Base-by-base conservation (phyloP, 2,888 invertebrate species). In the Lasius platythorax region DNA sequence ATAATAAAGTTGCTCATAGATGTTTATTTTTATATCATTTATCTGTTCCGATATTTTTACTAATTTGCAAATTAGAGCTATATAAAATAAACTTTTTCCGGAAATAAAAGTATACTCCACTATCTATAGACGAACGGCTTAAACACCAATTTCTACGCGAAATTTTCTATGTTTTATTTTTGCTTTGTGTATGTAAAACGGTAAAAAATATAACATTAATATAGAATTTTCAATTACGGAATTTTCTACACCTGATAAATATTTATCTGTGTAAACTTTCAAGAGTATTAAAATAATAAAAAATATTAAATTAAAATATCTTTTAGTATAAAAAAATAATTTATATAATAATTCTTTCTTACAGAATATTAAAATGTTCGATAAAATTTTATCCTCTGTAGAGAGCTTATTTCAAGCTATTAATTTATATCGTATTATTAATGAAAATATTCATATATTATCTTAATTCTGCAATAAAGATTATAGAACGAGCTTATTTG, bases 131-230 rank as follows among this genome's bases (percentile, higher is more conserved):
- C 37, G n/a, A 30, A 43, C 12, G 50, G 58, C 15, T 78, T 70
- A 46, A 70, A 58, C 56, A 30, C 6, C 58, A 46, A 23, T 46
- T 70, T 43, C 1, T 50, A 50, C 56, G 43, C 11, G 0, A 70
- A 63, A 81, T 72, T 72, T 81, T 81, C 46, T 72, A 61, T 18
- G 28, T 79, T 8, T 4, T 79, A 79, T 46, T 18, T 61, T 81
- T 50, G 5, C 18, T 11, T 46, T 72, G 37, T 23, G 23, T 46
- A 46, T 46, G 6, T 46, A 50, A 12, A 3, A 67, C 50, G 1
- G 46, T 46, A 33, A 81, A 63, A 72, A 30, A 46, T 70, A n/a
- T 70, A 70, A 70, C 33, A 43, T 67, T 79, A 79, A 81, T 28
- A 50, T 61, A 33, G 46, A 58, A 72, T 63, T 61, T 72, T 61